Base-by-base conservation (phyloP, 1,140 invertebrate genomes). In the Diorhabda elongata region DNA sequence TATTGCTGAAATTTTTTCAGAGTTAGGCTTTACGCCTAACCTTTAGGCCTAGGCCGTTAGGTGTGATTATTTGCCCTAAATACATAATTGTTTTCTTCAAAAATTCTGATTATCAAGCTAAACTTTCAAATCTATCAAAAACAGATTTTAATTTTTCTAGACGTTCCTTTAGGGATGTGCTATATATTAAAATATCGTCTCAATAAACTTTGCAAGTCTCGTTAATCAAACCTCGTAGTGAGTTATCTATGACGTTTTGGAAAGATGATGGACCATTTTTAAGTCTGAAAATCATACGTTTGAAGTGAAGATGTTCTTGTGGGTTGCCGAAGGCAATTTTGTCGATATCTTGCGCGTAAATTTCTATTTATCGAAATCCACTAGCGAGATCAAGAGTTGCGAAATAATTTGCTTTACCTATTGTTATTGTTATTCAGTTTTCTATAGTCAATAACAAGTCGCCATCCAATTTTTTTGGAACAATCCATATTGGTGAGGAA, bases 161-260 rank as follows among this genome's bases (percentile, higher is more conserved):
- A 11, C 11, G 58, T 59, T 59, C 58, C 11, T 59, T 5, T 42
- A 59, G 11, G 41, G 5, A 59, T 8, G 58, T 59, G 11, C 9
- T 59, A 42, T 59, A 59, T 8, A 59, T 59, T 59, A 59, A 59
- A 59, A 59, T 26, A 63, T 63, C 61, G 11, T 63, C 9, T n/a
- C 1, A 44, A 72, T 85, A 85, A 0, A 81, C 75, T 11, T 76
- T 75, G 56, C 74, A 75, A 3, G 62, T 69, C 9, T 69, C 62
- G n/a, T 72, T 69, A 61, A 73, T 64, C 4, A 81, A 69, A 5
- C 74, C 75, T 26, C 61, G 71, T 8, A 84, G 11, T 5, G 11
- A 5, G 11, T 59, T 59, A 76, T 83, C 76, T 75, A 84, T 79
- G 5, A 77, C 69, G 59, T 80, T 65, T 73, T 83, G 79, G 3